Percentiles rank a stretch among this genome's conserved stretches.
phyloP scores from a whole-genome alignment of 64 coral and sea anemone species.

The Pocillopora verrucosa region DNA sequence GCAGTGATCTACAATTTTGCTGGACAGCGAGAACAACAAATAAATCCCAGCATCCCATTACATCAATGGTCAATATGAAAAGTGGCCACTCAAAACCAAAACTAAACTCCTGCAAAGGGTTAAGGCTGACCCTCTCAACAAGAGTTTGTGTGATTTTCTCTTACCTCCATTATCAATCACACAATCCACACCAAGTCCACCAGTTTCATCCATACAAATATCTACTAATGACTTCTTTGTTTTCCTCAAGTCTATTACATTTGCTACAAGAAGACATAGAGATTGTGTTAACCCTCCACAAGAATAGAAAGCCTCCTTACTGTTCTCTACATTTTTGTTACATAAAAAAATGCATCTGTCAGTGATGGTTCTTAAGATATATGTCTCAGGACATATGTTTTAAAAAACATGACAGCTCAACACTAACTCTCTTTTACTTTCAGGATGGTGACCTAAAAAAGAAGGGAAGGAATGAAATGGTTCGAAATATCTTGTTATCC shows the following conservation, averaged over 20 bases:
- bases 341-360: not conserved
- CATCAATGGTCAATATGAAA: too few relatives aligned
- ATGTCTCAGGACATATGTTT: too few relatives aligned
- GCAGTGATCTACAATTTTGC: too few relatives aligned
- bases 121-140: not conserved
- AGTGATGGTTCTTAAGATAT: too few relatives aligned
- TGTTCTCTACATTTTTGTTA: too few relatives aligned
- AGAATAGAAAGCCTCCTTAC: too few relatives aligned
- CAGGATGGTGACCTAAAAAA: constrained; percentile 71
- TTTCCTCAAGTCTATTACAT: constrained; percentile 90
- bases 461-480: constrained; percentile 70
- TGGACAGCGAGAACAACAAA: too few relatives aligned
- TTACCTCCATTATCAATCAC: constrained; percentile 98
- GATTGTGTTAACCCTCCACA: not conserved
- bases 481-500: constrained; percentile 62
- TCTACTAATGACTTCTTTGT: constrained; percentile 68
- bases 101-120: not conserved
- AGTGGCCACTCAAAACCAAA: too few relatives aligned
- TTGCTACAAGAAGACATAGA: constrained; percentile 39
- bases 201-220: constrained; percentile 92
- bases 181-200: constrained; percentile 90
- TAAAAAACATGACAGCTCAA: too few relatives aligned
- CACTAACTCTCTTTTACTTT: not conserved
- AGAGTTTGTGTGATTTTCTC: not conserved
- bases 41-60: too few relatives aligned